These are phyloP conservation scores for Pseudobourletiella spinata DNA, from an alignment of 1,140 invertebrate species.

Conservation along the genomic window DNA sequence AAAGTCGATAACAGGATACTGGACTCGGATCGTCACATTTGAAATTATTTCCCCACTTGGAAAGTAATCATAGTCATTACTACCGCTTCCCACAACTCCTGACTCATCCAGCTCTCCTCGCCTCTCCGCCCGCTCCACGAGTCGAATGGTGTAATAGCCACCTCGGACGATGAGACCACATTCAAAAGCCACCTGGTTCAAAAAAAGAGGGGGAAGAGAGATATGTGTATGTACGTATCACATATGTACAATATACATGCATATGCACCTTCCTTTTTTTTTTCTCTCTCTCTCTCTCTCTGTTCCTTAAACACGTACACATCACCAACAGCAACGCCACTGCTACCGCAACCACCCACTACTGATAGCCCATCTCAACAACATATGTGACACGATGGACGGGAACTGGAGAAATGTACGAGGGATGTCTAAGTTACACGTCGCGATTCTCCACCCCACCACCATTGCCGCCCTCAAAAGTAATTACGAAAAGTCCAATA, in stretches of 20 bases:
- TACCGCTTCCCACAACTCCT: background rate
- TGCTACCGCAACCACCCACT: too few relatives aligned
- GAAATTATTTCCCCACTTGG: background rate
- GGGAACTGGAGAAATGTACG: too few relatives aligned
- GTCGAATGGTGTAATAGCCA: slow-evolving; percentile 18
- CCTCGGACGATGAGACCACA: slow-evolving; percentile 29
- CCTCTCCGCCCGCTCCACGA: background rate
- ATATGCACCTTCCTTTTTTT: background rate
- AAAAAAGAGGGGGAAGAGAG: background rate
- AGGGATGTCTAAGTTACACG: too few relatives aligned
- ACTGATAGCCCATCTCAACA: too few relatives aligned
- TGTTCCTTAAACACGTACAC: too few relatives aligned
- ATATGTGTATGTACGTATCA: background rate
- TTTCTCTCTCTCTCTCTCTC: background rate
- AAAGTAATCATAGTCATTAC: background rate
- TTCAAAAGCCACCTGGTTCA: slow-evolving; percentile 24
- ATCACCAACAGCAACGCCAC: too few relatives aligned
- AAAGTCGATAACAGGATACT: slow-evolving; percentile 29
- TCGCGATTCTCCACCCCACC: too few relatives aligned
- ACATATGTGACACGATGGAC: too few relatives aligned
- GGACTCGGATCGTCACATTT: slow-evolving; percentile 9
- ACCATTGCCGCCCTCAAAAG: too few relatives aligned
- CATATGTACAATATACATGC: background rate
- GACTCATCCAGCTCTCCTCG: background rate
- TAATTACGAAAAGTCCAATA: too few relatives aligned